Evolutionary conservation across 2,888 invertebrate genomes (phyloP).

Genomic region (Bursaphelenchus okinawaensis): DNA sequence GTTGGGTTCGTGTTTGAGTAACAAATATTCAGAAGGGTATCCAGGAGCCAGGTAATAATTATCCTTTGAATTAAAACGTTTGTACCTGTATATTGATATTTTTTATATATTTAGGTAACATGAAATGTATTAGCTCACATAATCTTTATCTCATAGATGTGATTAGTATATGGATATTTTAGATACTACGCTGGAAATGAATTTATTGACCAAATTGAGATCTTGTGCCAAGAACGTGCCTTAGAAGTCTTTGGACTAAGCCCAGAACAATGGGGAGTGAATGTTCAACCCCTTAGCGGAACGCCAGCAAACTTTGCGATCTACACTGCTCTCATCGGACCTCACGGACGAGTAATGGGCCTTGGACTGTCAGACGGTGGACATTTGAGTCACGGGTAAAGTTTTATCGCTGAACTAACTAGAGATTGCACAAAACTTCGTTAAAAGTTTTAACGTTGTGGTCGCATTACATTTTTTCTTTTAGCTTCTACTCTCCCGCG

Average conservation of each 20-base stretch:
- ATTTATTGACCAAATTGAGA: conserved; percentile 85
- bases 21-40: conserved; percentile 66
- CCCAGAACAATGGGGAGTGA: conserved; percentile 86
- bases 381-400: conserved; percentile 65
- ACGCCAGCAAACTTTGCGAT: conserved; percentile 95
- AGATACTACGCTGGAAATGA: conserved; percentile 98
- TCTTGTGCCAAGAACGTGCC: conserved; percentile 78
- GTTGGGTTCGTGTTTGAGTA: conserved; percentile 63
- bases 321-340: conserved; percentile 73
- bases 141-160: no score
- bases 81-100: conserved; percentile 3
- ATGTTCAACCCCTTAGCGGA: conserved; percentile 85
- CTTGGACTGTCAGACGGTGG: conserved; percentile 93
- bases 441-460: background rate
- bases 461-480: conserved; percentile 14
- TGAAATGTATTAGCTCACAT: no score
- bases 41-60: conserved; percentile 63
- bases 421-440: background rate
- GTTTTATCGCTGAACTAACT: background rate
- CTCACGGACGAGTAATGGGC: conserved; percentile 89
- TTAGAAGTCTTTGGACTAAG: conserved; percentile 73
- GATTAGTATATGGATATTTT: conserved; percentile 17
- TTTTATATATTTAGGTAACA: background rate
- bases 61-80: background rate
- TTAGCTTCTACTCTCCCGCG: conserved; percentile 75